Base-by-base conservation (phyloP, 2,888 invertebrate genomes). In the Eueremaeus valkanovi region DNA sequence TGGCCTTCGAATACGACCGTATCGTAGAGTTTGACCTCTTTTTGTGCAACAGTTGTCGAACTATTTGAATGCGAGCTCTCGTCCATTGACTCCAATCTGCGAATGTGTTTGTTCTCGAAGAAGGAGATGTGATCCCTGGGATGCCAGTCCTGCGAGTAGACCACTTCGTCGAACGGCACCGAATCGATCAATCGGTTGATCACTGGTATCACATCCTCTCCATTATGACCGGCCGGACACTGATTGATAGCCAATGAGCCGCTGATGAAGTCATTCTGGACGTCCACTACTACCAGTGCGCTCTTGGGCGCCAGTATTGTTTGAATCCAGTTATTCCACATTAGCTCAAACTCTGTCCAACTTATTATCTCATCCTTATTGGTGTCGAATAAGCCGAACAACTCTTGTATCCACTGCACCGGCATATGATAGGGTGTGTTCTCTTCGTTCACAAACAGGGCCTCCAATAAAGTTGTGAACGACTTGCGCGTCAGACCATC, bases 81-180 rank as follows among this genome's bases (percentile, higher is more conserved):
- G n/a, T 66, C 40, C 1, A 88, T 87, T 9, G 89, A 86, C 82
- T 92, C 90, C 75, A 93, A 84, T 77, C 90, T 88, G 0, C 93
- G 85, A 84, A 89, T 86, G 78, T 88, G 88, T 76, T 95, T 88
- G 84, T 97, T 97, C 83, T 97, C 96, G 79, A 95, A 90, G 85
- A 98, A 98, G 9, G 96, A 96, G 49, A 97, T 93, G 85, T 95
- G 95, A 85, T 95, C 91, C 55, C 90, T 89, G 0, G 97, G 97
- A 86, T 98, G 98, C 96, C 97, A 98, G 86, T 98, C 98, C 81
- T 92, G 87, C 0, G 96, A 93, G 85, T 96, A 98, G 84, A 93
- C 92, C 63, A 94, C 89, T 36, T 90, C 88, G 85, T 95, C 92
- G 84, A 95, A 96, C 74, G 89, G 87, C 13, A 93, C 90, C 0